These are phyloP conservation scores for Panagrolaimus sp. DNA, from an alignment of 1,140 invertebrate genomes.

Conservation along the genomic window DNA sequence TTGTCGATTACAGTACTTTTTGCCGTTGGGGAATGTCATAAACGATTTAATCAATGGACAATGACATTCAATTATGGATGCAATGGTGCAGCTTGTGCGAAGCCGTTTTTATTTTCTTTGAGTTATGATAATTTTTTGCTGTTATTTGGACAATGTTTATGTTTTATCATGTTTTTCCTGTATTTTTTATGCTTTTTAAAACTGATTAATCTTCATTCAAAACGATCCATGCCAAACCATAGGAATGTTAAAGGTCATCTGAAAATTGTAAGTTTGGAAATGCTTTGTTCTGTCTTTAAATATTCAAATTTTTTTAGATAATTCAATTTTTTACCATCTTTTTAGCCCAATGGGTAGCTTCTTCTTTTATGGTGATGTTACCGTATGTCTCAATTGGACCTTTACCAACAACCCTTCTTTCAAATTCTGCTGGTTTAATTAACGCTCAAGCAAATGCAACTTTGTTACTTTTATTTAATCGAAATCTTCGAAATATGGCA, in stretches of 20 bases:
- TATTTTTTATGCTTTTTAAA: conserved; percentile 13
- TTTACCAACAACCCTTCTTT: neutral
- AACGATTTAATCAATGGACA: neutral
- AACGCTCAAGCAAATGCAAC: neutral
- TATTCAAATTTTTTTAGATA: neutral
- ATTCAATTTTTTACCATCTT: conserved; percentile 11
- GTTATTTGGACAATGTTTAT: neutral
- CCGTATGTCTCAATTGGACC: neutral
- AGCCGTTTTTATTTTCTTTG: neutral
- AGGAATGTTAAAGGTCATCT: conserved; percentile 2
- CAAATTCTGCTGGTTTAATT: neutral
- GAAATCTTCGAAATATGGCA: neutral
- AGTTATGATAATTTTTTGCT: conserved; percentile 11
- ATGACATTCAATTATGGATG: conserved; percentile 1
- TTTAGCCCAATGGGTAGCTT: neutral
- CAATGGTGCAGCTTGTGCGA: neutral
- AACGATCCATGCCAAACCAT: neutral
- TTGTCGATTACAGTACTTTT: neutral
- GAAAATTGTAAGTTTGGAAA: neutral
- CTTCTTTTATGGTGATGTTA: neutral
- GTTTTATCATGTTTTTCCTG: conserved; percentile 9
- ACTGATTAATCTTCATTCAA: neutral
- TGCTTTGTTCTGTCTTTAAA: neutral
- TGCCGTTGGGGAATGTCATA: neutral
- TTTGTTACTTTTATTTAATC: conserved; percentile 3